Evolutionary conservation across 2,888 invertebrate genomes (phyloP), one percentile per base, ranked within the genome.

Genomic region (Aphrophora alni): DNA sequence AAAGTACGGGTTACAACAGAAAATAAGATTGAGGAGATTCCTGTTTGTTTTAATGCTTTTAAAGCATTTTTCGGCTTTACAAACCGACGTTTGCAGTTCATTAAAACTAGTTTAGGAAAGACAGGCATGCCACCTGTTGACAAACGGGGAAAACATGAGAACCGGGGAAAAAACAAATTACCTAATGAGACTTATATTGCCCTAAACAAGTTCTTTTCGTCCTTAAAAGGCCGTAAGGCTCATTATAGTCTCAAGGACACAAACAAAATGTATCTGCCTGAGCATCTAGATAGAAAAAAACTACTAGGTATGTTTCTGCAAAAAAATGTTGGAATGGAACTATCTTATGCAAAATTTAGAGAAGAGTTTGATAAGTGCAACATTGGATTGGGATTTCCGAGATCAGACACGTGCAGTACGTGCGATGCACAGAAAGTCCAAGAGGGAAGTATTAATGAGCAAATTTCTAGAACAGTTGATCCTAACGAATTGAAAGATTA

Each of bases 241-340:
- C 71, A 71, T 12, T 71, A 71, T 27, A 71, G 71, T 12, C 26
- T 25, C 3, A 38, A 75, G 38, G 51, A 75, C 51, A 44, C 75
- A 25, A 24, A 44, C 14, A 75, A 38, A 44, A 26, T 44, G n/a
- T 44, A 75, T 75, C 75, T 75, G 1, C 25, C 75, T 24, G 51
- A 75, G 25, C 21, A 75, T 44, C 51, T 75, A 21, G 38, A 75
- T 44, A 17, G 14, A 21, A 75, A 75, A 25, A 75, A 75, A 44
- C 25, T 44, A 24, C 14, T 75, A 44, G 51, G 75, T 75, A 75
- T 75, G 75, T 75, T 75, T 75, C 51, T 75, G 21, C 12, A 24
- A 38, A 75, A 75, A 75, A 75, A 75, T n/a, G 8, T 24, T 17
- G 51, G 51, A 10, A 44, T 75, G 8, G 75, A 75, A 75, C 12